These are phyloP conservation scores for Trogon surrucura DNA, from an alignment of 2,113 vertebrate species.

Conservation along the genomic window DNA sequence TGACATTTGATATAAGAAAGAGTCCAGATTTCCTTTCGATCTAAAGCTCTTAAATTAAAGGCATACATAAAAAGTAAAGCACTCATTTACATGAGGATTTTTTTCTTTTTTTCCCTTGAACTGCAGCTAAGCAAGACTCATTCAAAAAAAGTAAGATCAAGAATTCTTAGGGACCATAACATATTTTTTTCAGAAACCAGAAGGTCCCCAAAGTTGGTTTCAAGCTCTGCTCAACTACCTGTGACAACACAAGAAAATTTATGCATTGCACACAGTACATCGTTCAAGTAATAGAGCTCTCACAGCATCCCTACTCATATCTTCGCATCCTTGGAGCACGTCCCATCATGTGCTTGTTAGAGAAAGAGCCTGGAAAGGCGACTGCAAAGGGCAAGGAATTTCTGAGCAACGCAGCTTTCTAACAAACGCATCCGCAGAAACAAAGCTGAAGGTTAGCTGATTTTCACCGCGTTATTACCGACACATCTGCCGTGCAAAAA, in stretches of 20 bases:
- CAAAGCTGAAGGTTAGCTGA: constrained; percentile 26
- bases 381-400: neutral
- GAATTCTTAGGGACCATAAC: neutral
- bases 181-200: neutral
- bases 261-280: neutral
- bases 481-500: constrained; percentile 57
- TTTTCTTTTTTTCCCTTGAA: neutral
- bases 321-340: neutral
- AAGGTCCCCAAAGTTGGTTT: neutral
- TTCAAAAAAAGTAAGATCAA: neutral
- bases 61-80: neutral
- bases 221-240: neutral
- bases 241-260: neutral
- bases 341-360: neutral
- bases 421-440: neutral
- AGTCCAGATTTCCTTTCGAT: neutral
- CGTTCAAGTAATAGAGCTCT: neutral
- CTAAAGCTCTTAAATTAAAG: neutral
- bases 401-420: neutral
- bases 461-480: constrained; percentile 43
- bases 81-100: neutral
- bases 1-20: neutral
- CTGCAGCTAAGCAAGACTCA: neutral
- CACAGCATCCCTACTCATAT: neutral
- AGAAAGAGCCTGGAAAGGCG: neutral